Evolutionary conservation across 2,888 invertebrate species (phyloP).

Genomic region (Pediacus dermestoides): DNA sequence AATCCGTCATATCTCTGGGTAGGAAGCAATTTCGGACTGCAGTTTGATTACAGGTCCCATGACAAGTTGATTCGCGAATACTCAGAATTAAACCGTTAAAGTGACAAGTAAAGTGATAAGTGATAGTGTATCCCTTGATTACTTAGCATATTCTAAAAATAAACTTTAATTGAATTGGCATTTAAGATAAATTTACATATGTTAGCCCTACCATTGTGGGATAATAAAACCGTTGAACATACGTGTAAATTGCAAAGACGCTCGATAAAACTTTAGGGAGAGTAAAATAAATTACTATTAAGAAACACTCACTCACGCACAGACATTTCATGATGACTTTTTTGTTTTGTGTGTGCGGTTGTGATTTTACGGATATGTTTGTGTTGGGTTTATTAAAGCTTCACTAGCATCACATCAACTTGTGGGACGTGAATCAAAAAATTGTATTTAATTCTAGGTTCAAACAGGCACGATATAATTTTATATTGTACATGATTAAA

Average conservation of each 20-base stretch:
- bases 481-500: constrained; percentile 9
- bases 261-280: no score
- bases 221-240: constrained; percentile 18
- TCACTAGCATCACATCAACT: constrained; percentile 1
- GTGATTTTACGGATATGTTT: no score
- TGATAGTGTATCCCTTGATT: constrained; percentile 21
- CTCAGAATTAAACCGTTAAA: constrained; percentile 5
- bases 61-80: constrained; percentile 2
- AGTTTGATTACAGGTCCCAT: constrained; percentile 1
- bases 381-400: no score
- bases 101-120: constrained; percentile 12
- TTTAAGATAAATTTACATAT: constrained; percentile 41
- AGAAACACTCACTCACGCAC: no score
- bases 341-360: no score
- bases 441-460: constrained; percentile 1
- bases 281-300: constrained; percentile 29
- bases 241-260: constrained; percentile 20
- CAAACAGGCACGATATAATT: constrained; percentile 7
- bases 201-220: constrained; percentile 26
- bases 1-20: not conserved
- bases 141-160: constrained; percentile 39
- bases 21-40: constrained; percentile 2
- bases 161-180: constrained; percentile 39
- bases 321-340: no score
- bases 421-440: not conserved